Evolutionary conservation across 2,113 vertebrate genomes (phyloP), one percentile per base, ranked within the genome.

Genomic region (Nestor notabilis): DNA sequence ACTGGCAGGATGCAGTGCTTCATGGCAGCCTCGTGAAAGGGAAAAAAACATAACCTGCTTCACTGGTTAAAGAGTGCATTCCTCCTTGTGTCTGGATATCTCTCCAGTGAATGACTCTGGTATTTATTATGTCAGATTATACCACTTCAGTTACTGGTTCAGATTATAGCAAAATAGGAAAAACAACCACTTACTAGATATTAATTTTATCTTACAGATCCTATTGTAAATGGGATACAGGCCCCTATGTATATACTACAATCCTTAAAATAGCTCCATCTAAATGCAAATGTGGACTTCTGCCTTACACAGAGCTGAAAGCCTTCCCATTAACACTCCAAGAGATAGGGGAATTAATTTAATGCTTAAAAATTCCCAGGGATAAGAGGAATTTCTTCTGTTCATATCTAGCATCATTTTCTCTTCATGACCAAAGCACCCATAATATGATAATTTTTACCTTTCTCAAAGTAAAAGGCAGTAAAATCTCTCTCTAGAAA

Each of bases 241-340:
- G 94, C 79, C 94, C 69, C 91, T 76, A 89, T 75, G 61, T 80
- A 46, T 83, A 96, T 74, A 93, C 72, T 47, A 86, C 94, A 92
- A 74, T 94, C 93, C 91, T 97, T 95, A 96, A 95, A 98, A 98
- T 96, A 97, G 97, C 97, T 98, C 98, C 97, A 98, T 98, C 98
- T 98, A 98, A 98, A 98, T 98, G 98, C 98, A 98, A 98, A 98
- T 98, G 96, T 2, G 3, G 95, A 94, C 96, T 96, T 97, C 97
- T 96, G 95, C 96, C 93, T 96, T 97, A 97, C 83, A 82, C 83
- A 82, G 94, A 97, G 97, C 97, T 96, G 95, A 98, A 97, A 96
- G 95, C 94, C 92, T 98, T 97, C 97, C 98, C 95, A 98, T 98
- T 98, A 98, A 97, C 86, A 96, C 68, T 46, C 98, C 93, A 78